Base-by-base conservation (phyloP, 2,797 vertebrate species). In the Trachurus trachurus region DNA sequence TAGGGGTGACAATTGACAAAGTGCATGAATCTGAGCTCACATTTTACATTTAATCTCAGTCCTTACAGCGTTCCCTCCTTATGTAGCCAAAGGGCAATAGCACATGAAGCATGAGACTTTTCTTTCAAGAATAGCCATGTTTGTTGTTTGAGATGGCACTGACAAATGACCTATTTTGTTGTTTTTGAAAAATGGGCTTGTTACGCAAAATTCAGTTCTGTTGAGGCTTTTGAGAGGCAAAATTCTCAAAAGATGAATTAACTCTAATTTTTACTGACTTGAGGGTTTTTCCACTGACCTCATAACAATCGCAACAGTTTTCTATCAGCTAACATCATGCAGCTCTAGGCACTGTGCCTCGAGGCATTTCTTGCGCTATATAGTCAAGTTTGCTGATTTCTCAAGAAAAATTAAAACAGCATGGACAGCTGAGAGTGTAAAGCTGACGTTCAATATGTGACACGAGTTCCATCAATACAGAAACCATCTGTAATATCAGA, bases 391-490 rank as follows among this genome's bases (percentile, higher is more conserved):
- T 53, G 6, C 60, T 61, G 11, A 29, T 64, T 54, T 22, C 13
- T 39, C 15, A 22, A 50, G 52, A 77, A 40, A 57, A 67, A 59
- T 34, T 17, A 50, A 15, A 26, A 66, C 50, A 42, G 49, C 37
- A 9, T 42, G 40, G 37, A 45, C 13, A 52, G 45, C 15, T 53
- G 39, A 66, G 50, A 59, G 22, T 31, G 42, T 39, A 47, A 49
- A 53, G 56, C 29, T 29, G 45, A 74, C 53, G 58, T 37, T 50
- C 29, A 78, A 58, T 31, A 15, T 0, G 26, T 26, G 2, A 52
- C 40, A 69, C 63, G 45, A 47, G 62, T 69, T 9, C 42, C 61
- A 31, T 49, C 49, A 59, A 69, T 66, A 29, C 44, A 44, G 37
- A 65, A 54, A 59, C 21, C 42, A 62, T 54, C 37, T 58, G 49